Evolutionary conservation across 2,797 vertebrate species (phyloP).

Genomic region (Coluber constrictor): DNA sequence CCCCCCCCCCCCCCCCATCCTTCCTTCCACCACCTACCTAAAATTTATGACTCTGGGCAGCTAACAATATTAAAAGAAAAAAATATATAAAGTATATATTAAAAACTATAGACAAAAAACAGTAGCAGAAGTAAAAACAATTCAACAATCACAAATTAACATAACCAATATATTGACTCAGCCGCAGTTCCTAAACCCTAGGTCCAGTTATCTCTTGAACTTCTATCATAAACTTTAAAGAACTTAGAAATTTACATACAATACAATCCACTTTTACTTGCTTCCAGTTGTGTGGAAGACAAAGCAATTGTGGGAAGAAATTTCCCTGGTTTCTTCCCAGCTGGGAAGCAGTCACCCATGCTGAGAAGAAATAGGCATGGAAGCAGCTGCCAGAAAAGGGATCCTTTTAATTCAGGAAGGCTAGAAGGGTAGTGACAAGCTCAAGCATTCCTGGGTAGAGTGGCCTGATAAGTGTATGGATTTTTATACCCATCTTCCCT

Average conservation of each 20-base stretch:
- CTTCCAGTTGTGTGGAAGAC: neutral
- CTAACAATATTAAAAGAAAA: neutral
- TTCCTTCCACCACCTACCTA: neutral
- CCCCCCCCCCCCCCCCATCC: neutral
- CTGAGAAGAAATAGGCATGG: too few relatives aligned
- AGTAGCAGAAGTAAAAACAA: neutral
- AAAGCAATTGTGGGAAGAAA: neutral
- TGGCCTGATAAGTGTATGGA: too few relatives aligned
- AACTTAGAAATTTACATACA: neutral
- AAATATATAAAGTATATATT: neutral
- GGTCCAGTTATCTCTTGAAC: neutral
- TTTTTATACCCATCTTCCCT: too few relatives aligned
- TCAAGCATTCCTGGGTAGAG: too few relatives aligned
- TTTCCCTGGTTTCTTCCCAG: too few relatives aligned
- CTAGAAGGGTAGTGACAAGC: too few relatives aligned
- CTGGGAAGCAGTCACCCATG: too few relatives aligned
- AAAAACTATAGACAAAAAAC: neutral
- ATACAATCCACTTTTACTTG: neutral
- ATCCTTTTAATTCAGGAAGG: too few relatives aligned
- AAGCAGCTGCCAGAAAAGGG: too few relatives aligned
- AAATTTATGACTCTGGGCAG: neutral
- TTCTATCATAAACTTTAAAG: neutral
- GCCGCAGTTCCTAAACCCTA: neutral
- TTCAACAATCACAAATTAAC: neutral
- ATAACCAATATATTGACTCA: neutral